These are phyloP conservation scores for Orthosia cruda DNA, from an alignment of 2,888 invertebrate genomes.

Conservation along the genomic window DNA sequence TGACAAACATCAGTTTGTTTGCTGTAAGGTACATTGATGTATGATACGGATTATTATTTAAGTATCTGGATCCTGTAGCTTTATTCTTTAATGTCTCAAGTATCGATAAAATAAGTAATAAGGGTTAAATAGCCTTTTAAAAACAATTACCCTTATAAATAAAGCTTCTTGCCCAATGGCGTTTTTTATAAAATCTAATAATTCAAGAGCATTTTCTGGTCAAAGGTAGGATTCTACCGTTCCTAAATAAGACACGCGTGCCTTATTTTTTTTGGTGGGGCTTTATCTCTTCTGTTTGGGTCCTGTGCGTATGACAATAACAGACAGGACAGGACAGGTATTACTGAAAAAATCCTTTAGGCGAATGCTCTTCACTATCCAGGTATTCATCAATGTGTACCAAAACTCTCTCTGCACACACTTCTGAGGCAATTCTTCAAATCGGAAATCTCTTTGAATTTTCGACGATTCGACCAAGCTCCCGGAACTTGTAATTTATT, in stretches of 20 bases:
- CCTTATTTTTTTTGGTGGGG: no score
- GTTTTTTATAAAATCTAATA: neutral
- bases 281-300: neutral
- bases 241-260: neutral
- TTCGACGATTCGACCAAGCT: neutral
- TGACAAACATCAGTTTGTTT: no score
- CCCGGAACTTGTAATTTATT: conserved; percentile 60
- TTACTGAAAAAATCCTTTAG: neutral
- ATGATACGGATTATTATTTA: no score
- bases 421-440: neutral
- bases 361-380: neutral
- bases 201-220: neutral
- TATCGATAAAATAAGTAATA: no score
- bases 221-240: neutral
- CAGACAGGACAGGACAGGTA: neutral
- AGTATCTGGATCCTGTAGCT: no score
- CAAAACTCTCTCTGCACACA: neutral
- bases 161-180: no score
- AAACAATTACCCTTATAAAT: no score
- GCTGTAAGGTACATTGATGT: no score
- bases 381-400: conserved; percentile 3
- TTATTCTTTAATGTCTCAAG: no score
- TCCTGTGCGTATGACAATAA: no score
- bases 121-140: no score
- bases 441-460: neutral